phyloP scores from a whole-genome alignment of 2,113 vertebrate species.

The Callopanchax toddi region DNA sequence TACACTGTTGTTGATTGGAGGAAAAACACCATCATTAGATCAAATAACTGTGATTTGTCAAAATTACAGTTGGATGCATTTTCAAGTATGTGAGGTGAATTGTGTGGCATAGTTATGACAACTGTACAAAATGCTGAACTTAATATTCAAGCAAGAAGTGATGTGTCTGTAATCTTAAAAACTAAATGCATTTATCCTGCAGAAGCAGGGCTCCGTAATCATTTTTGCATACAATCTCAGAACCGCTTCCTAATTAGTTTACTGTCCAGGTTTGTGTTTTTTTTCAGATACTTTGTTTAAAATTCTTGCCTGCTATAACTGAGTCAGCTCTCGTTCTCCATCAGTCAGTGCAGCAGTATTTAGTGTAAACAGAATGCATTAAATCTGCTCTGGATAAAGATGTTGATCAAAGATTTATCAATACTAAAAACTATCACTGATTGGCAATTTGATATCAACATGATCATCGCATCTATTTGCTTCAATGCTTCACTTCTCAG shows the following conservation, averaged over 20 bases:
- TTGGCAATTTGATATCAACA: too few species aligned
- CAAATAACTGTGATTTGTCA: constrained; percentile 55
- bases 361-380: not conserved
- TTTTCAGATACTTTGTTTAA: too few species aligned
- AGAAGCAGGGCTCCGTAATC: not conserved
- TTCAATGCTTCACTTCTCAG: too few species aligned
- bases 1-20: constrained; percentile 57
- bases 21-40: constrained; percentile 58
- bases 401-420: too few species aligned
- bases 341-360: not conserved
- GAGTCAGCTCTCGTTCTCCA: too few species aligned
- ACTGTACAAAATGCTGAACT: not conserved
- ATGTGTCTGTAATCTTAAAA: not conserved
- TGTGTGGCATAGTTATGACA: constrained; percentile 1
- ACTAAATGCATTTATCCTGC: not conserved
- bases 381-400: too few species aligned
- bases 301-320: too few species aligned
- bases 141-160: not conserved
- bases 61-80: constrained; percentile 35
- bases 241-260: not conserved
- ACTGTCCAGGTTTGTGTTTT: not conserved
- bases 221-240: not conserved
- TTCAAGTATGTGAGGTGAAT: constrained; percentile 40
- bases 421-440: too few species aligned
- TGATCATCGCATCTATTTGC: too few species aligned